Base-by-base conservation (phyloP, 1,140 invertebrate species). In the Pararge aegeria region DNA sequence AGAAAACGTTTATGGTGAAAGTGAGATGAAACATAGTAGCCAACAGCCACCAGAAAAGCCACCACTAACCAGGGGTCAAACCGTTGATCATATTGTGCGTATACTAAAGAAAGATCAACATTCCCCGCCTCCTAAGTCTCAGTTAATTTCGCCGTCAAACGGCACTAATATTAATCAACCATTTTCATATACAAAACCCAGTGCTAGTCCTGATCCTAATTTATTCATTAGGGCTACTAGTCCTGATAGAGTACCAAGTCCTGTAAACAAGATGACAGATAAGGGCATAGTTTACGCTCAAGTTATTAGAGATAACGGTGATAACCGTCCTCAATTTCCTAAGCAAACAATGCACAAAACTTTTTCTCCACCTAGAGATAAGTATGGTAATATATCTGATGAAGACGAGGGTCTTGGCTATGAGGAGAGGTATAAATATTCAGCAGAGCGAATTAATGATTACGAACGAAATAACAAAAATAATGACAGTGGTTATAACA, bases 361-460 rank as follows among this genome's bases (percentile, higher is more conserved):
- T n/a, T 91, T 85, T 59, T 82, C 78, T 10, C 72, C 90, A 51
- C 54, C 75, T 15, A 80, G 64, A 73, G 90, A 66, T 73, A 91
- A 78, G 75, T 90, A 59, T 87, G 90, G 70, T 70, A 81, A 86
- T 48, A 75, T 93, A 62, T 94, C 93, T 16, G 94, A 95, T 78
- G 95, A 95, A 78, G 94, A 95, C 68, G 94, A 95, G 78, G 94
- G 94, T 0, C 75, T 95, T 0, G 94, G 94, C 6, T 92, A 94
- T 21, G 94, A 95, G 69, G 92, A 82, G 51, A 78, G 83, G 70
- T 69, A 85, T 58, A 73, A 90, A 71, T 79, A 83, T 70, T 61
- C 74, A 16, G 66, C 83, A 15, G 80, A 84, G 48, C 77, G 68
- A 42, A 74, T 73, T 38, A 82, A 77, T 61, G 76, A 86, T 20